These are phyloP conservation scores for Ctenosaura bakeri DNA, from an alignment of 2,797 vertebrate genomes.

Conservation along the genomic window DNA sequence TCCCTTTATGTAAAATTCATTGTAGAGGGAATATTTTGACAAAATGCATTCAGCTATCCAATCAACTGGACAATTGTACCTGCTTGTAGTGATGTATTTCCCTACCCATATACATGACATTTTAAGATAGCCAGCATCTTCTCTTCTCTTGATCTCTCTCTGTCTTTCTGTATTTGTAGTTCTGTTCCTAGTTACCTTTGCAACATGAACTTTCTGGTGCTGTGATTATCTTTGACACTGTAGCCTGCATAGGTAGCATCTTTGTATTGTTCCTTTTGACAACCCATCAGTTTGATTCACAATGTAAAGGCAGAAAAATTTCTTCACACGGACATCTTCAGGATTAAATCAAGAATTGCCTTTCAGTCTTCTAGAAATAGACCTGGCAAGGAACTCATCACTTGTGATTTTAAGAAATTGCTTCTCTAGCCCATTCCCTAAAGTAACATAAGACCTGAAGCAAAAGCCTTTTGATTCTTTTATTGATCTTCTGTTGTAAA, in stretches of 20 bases:
- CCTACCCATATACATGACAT: background rate
- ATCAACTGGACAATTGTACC: background rate
- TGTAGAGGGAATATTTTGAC: background rate
- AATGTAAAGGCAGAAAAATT: background rate
- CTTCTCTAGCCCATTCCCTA: slow-evolving; percentile 9
- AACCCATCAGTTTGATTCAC: background rate
- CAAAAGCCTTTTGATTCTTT: background rate
- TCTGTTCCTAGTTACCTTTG: background rate
- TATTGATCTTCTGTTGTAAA: background rate
- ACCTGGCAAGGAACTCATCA: slow-evolving; percentile 4
- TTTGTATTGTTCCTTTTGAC: background rate
- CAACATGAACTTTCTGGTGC: background rate
- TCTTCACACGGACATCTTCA: background rate
- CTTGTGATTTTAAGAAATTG: slow-evolving; percentile 9
- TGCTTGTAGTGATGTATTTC: background rate
- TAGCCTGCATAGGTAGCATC: background rate
- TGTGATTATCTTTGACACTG: background rate
- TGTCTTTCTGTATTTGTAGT: too few relatives aligned
- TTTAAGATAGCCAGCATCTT: background rate
- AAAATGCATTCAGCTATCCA: background rate
- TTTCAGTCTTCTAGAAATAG: background rate
- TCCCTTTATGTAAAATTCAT: background rate
- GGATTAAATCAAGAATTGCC: slow-evolving; percentile 3
- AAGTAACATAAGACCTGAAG: background rate
- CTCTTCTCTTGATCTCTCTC: too few relatives aligned